phyloP scores from a whole-genome alignment of 2,113 vertebrate species.

The Theropithecus gelada region DNA sequence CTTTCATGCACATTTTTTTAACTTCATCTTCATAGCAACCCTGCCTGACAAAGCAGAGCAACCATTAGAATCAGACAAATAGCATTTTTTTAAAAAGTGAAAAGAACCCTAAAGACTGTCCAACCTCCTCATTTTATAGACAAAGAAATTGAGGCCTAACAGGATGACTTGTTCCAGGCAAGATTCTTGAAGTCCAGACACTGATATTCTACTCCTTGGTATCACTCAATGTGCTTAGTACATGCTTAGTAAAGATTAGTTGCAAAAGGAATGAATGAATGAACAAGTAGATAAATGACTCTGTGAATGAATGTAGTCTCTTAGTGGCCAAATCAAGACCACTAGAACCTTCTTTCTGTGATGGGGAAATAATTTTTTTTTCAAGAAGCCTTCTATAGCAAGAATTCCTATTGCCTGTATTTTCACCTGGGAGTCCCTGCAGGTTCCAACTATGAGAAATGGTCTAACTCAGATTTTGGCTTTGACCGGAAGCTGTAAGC shows the following conservation, averaged over 20 bases:
- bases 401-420: not conserved
- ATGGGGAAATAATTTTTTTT: not conserved
- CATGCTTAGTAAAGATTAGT: not conserved
- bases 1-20: conserved; percentile 68
- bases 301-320: not conserved
- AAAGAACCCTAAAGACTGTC: conserved; percentile 50
- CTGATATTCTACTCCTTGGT: not conserved
- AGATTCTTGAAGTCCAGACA: not conserved
- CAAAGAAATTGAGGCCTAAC: not conserved
- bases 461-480: not conserved
- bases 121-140: conserved; percentile 60
- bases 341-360: not conserved
- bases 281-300: not conserved
- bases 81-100: conserved; percentile 48
- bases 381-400: not conserved
- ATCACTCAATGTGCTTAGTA: not conserved
- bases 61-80: conserved; percentile 67
- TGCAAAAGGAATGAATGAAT: not conserved
- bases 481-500: not conserved
- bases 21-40: conserved; percentile 70
- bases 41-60: conserved; percentile 64
- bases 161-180: not conserved
- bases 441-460: not conserved
- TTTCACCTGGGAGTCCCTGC: not conserved
- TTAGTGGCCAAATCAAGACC: not conserved